A percentile compares a stretch with the other conserved stretches of the same genome.
phyloP scores from a whole-genome alignment of 2,797 vertebrate species.

The Gymnocypris eckloni region DNA sequence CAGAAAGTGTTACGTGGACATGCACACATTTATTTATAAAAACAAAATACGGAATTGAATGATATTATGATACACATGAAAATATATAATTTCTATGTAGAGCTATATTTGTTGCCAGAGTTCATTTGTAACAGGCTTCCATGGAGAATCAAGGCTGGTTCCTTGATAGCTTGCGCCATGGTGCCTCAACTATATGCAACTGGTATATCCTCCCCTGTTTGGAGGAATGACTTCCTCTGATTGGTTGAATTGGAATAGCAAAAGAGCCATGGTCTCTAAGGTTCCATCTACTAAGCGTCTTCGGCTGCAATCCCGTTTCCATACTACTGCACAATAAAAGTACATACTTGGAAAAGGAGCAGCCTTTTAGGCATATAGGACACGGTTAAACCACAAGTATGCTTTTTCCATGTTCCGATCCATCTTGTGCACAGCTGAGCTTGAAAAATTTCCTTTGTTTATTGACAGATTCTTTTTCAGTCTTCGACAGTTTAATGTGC shows the following conservation, averaged over 20 bases:
- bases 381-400: background rate
- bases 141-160: constrained; percentile 67
- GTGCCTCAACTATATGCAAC: constrained; percentile 55
- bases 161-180: constrained; percentile 66
- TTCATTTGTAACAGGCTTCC: constrained; percentile 64
- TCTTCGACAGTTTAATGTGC: background rate
- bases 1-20: constrained; percentile 55
- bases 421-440: background rate
- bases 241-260: background rate
- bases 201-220: constrained; percentile 11
- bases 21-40: constrained; percentile 52
- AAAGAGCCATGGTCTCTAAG: background rate
- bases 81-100: constrained; percentile 63
- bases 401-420: background rate
- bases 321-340: background rate
- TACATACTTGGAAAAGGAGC: background rate
- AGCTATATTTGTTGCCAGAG: constrained; percentile 66
- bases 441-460: background rate
- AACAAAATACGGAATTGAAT: constrained; percentile 48
- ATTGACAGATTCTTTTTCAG: background rate
- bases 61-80: constrained; percentile 44
- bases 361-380: background rate
- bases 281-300: background rate
- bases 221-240: background rate
- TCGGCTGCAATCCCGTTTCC: constrained; percentile 12